Percentiles rank a stretch among this genome's conserved stretches.
These are phyloP conservation scores for Diabrotica undecimpunctata DNA, from an alignment of 1,140 invertebrate genomes.

Conservation along the genomic window DNA sequence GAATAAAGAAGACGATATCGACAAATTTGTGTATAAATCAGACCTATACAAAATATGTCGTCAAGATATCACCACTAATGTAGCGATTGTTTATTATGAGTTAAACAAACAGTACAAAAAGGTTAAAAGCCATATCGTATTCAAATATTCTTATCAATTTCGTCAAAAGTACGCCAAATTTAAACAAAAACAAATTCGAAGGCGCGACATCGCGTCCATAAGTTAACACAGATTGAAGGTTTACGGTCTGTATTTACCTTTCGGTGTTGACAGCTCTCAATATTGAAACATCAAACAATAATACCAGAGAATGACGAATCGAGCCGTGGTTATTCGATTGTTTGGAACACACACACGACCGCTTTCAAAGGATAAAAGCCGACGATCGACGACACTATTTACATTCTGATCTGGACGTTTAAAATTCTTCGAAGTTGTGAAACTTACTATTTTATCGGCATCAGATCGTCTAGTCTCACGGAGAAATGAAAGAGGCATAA, in stretches of 20 bases:
- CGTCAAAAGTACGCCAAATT: too few species aligned
- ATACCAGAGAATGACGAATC: neutral
- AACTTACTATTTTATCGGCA: slow-evolving; percentile 2
- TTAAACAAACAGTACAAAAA: too few species aligned
- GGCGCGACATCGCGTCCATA: neutral
- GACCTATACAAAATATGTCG: too few species aligned
- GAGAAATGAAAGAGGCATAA: neutral
- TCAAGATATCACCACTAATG: too few species aligned
- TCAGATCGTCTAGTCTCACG: neutral
- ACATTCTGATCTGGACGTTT: slow-evolving; percentile 16
- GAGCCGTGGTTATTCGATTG: slow-evolving; percentile 7
- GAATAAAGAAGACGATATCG: too few species aligned
- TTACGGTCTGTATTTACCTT: neutral
- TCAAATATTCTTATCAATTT: too few species aligned
- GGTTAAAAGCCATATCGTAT: too few species aligned
- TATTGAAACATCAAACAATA: slow-evolving; percentile 16
- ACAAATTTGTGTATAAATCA: too few species aligned
- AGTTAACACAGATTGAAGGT: neutral
- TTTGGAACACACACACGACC: slow-evolving; percentile 10
- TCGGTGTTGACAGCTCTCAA: slow-evolving; percentile 5
- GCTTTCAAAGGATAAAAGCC: slow-evolving; percentile 6
- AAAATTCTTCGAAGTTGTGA: slow-evolving; percentile 10
- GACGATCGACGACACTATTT: slow-evolving; percentile 10
- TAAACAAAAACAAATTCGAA: neutral
- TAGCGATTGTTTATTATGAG: too few species aligned